Base-by-base conservation (phyloP, 2,113 vertebrate genomes). In the Hyperoodon ampullatus region DNA sequence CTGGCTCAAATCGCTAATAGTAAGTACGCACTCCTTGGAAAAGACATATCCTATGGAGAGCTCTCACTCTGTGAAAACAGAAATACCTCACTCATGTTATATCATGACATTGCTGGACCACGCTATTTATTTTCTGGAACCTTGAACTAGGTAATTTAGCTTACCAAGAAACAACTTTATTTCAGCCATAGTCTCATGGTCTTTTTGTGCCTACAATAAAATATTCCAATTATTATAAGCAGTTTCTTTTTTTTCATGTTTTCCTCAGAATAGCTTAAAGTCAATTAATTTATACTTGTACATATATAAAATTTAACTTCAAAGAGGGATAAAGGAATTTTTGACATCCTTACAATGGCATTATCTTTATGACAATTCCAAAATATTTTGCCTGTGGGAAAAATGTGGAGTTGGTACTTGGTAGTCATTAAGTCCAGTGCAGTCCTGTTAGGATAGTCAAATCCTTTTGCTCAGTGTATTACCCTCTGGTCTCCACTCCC, bases 251-350 rank as follows among this genome's bases (percentile, higher is more conserved):
- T 18, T 13, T 35, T 16, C 5, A 33, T 24, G 33, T 86, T 70
- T 83, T 74, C 53, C 33, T 88, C 42, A 53, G 81, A 96, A 71
- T 60, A 92, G 35, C 21, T 96, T 83, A 71, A 96, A 81, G 19
- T 90, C 39, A 72, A n/a, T 72, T 63, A 35, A 61, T 58, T 70
- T 88, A 63, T 55, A 28, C 12, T 58, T 77, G 5, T 35, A 82
- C 8, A 66, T 58, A 88, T 13, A 70, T 10, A 28, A 92, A 88
- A 68, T 53, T 95, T 83, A 71, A 81, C 95, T 96, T 93, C 30
- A 61, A 94, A 96, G 30, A 78, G 5, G 0, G 15, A 10, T 47
- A 90, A 93, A 66, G 3, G 19, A 65, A 81, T 33, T 94, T 96
- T 86, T 89, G 81, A 89, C 28, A 84, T 26, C 3, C 19, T 18